phyloP scores from a whole-genome alignment of 2,113 vertebrate species.

The Zosterops pallidus region DNA sequence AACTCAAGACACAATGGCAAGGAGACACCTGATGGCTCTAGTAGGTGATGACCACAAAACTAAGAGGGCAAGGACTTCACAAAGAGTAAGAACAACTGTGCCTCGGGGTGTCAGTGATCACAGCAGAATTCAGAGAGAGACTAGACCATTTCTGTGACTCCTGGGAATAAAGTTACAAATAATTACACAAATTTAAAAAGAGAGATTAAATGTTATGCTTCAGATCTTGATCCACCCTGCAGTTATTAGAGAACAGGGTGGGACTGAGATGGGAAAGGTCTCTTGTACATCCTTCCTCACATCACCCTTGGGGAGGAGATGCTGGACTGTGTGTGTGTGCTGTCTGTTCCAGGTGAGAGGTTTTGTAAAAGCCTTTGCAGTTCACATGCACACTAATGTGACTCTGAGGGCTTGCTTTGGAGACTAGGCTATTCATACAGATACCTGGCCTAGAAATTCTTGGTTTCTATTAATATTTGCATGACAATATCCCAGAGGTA shows the following conservation, averaged over 20 bases:
- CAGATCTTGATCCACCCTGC: background rate
- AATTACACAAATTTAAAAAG: background rate
- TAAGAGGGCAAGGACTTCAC: background rate
- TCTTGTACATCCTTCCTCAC: background rate
- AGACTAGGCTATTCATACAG: background rate
- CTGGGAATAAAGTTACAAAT: background rate
- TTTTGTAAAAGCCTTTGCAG: background rate
- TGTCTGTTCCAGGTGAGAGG: fast-evolving
- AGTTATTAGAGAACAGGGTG: background rate
- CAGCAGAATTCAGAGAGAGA: background rate
- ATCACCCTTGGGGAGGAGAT: background rate
- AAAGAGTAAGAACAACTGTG: background rate
- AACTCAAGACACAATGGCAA: background rate
- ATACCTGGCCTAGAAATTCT: background rate
- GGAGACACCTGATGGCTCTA: background rate
- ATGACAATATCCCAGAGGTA: background rate
- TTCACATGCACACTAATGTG: background rate
- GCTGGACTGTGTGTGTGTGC: fast-evolving
- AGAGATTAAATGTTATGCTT: background rate
- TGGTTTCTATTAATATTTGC: background rate
- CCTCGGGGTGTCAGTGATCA: background rate
- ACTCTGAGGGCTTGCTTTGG: background rate
- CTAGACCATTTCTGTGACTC: background rate
- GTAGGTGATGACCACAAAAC: background rate
- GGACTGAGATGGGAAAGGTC: background rate